These are phyloP conservation scores for Calyptomena viridis DNA, from an alignment of 2,113 vertebrate species.

Conservation along the genomic window DNA sequence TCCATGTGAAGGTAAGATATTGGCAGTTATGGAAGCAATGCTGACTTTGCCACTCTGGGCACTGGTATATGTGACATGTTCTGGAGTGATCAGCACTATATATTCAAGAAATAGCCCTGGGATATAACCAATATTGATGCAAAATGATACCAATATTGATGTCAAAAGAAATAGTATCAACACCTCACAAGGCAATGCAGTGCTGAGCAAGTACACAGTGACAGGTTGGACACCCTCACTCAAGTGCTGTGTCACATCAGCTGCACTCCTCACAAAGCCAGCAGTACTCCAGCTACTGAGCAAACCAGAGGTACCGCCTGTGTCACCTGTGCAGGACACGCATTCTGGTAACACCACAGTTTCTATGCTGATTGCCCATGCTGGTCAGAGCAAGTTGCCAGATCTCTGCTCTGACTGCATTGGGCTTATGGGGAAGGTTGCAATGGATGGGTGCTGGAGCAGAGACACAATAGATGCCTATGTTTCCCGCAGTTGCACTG, in stretches of 20 bases:
- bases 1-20: neutral
- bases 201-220: neutral
- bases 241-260: neutral
- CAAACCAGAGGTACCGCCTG: neutral
- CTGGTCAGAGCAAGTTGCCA: neutral
- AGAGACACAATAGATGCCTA: neutral
- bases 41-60: neutral
- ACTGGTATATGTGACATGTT: accelerated
- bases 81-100: neutral
- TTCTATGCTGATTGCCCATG: accelerated
- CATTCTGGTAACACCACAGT: neutral
- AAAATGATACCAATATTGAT: neutral
- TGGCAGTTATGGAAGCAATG: neutral
- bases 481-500: accelerated
- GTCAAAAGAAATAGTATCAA: neutral
- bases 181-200: neutral
- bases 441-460: accelerated
- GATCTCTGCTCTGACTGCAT: neutral
- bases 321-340: accelerated
- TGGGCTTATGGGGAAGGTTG: neutral
- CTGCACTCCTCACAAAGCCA: neutral
- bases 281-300: neutral
- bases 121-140: neutral
- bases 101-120: neutral
- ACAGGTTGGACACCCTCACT: neutral